A percentile compares a stretch with the other conserved stretches of the same genome.
Evolutionary conservation across 1,140 invertebrate genomes (phyloP).

Genomic region (Nasonia giraulti): DNA sequence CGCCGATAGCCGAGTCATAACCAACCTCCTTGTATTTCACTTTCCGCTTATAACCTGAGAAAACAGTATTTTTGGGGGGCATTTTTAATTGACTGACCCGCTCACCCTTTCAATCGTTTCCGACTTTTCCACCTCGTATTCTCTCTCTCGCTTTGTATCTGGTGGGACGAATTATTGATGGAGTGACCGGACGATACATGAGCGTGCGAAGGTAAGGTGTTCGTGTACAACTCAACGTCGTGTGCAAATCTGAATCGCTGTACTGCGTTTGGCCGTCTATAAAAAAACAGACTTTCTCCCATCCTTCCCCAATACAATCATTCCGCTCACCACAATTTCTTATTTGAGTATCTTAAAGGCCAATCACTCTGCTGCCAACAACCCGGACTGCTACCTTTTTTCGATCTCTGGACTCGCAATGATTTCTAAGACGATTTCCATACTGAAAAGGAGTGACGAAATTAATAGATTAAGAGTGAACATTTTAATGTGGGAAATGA

Average conservation of each 20-base stretch:
- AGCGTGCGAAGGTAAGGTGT: conserved; percentile 19
- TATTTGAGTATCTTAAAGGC: conserved; percentile 37
- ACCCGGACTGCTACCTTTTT: conserved; percentile 42
- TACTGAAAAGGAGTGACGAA: conserved; percentile 67
- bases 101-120: conserved; percentile 33
- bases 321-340: conserved; percentile 40
- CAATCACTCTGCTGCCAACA: conserved; percentile 45
- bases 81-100: conserved; percentile 12
- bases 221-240: conserved; percentile 13
- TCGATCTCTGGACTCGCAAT: conserved; percentile 52
- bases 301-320: conserved; percentile 32
- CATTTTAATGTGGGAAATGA: conserved; percentile 51
- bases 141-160: background rate
- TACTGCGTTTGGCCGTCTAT: conserved; percentile 21
- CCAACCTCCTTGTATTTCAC: background rate
- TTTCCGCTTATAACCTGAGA: conserved; percentile 14
- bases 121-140: background rate
- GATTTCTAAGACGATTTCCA: conserved; percentile 59
- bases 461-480: conserved; percentile 65
- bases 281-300: conserved; percentile 29
- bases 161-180: conserved; percentile 18
- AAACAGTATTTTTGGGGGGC: conserved; percentile 12
- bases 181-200: conserved; percentile 12
- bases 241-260: conserved; percentile 17
- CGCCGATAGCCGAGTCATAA: background rate